phyloP scores from a whole-genome alignment of 2,888 invertebrate species.

The Coenonympha glycerion region DNA sequence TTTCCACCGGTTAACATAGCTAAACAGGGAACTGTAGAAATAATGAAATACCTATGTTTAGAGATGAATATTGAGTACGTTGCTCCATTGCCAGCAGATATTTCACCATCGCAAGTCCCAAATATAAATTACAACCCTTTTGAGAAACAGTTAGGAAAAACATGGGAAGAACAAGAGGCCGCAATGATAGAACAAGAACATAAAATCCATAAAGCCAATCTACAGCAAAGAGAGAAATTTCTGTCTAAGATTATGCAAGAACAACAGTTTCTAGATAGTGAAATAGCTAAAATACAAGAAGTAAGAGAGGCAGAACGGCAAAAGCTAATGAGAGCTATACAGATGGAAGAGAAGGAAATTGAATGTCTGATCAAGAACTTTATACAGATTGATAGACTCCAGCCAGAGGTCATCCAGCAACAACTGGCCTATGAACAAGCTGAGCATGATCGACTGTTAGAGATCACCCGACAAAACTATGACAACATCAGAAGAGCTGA shows the following conservation, averaged over 20 bases:
- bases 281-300: slow-evolving; percentile 81
- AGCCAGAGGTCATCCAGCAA: slow-evolving; percentile 77
- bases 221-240: slow-evolving; percentile 79
- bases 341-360: slow-evolving; percentile 80
- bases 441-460: slow-evolving; percentile 80
- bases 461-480: slow-evolving; percentile 75
- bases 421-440: slow-evolving; percentile 80
- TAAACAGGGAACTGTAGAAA: slow-evolving; percentile 76
- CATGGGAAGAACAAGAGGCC: slow-evolving; percentile 79
- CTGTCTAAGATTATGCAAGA: slow-evolving; percentile 71
- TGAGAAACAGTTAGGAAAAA: slow-evolving; percentile 43
- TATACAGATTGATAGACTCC: slow-evolving; percentile 74
- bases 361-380: slow-evolving; percentile 78
- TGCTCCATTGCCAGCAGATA: slow-evolving; percentile 50
- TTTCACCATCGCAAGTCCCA: slow-evolving; percentile 46
- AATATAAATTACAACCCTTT: slow-evolving; percentile 53
- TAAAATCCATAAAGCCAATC: slow-evolving; percentile 78
- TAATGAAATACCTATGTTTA: slow-evolving; percentile 79
- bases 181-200: slow-evolving; percentile 79
- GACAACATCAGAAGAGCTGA: slow-evolving; percentile 79
- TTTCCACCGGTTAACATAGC: slow-evolving; percentile 81
- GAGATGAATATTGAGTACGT: slow-evolving; percentile 68
- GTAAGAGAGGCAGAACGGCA: slow-evolving; percentile 78
- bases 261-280: slow-evolving; percentile 79
- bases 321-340: slow-evolving; percentile 76